Percentiles rank a stretch among this genome's conserved stretches.
phyloP scores from a whole-genome alignment of 2,888 invertebrate genomes.

The Allolobophora icterica region DNA sequence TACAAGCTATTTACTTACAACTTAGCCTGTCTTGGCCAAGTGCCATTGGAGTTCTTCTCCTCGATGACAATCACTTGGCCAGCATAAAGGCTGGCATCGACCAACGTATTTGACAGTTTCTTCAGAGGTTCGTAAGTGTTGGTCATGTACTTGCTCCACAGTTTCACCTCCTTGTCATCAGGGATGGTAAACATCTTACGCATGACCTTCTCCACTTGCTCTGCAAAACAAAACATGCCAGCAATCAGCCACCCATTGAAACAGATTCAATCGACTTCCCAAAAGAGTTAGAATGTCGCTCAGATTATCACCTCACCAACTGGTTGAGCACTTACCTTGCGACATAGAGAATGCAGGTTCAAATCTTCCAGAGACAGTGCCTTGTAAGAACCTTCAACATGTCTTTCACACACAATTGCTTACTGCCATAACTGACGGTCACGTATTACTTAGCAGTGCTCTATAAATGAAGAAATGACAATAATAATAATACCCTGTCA shows the following conservation, averaged over 20 bases:
- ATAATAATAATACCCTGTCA: too few species aligned
- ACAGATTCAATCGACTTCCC: not conserved
- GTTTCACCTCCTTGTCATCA: constrained; percentile 64
- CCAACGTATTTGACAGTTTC: constrained; percentile 62
- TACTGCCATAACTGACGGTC: too few species aligned
- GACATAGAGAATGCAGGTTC: too few species aligned
- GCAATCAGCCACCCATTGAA: not conserved
- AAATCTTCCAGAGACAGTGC: too few species aligned
- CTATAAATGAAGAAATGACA: too few species aligned
- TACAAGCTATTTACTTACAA: constrained; percentile 41
- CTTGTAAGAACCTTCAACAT: too few species aligned
- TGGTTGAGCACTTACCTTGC: too few species aligned
- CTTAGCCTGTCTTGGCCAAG: constrained; percentile 66
- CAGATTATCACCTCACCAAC: not conserved
- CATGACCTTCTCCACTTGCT: constrained; percentile 62
- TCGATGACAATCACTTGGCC: constrained; percentile 66
- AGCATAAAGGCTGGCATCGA: constrained; percentile 65
- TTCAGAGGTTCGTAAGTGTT: constrained; percentile 66
- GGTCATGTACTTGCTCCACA: constrained; percentile 66
- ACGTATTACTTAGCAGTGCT: too few species aligned
- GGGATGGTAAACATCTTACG: constrained; percentile 62
- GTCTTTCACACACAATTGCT: too few species aligned
- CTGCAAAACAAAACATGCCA: constrained; percentile 49
- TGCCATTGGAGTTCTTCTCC: constrained; percentile 66
- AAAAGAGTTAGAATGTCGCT: not conserved